Conservation (phyloP, 1,140 invertebrate species). For the Macrocentrus cingulum region DNA sequence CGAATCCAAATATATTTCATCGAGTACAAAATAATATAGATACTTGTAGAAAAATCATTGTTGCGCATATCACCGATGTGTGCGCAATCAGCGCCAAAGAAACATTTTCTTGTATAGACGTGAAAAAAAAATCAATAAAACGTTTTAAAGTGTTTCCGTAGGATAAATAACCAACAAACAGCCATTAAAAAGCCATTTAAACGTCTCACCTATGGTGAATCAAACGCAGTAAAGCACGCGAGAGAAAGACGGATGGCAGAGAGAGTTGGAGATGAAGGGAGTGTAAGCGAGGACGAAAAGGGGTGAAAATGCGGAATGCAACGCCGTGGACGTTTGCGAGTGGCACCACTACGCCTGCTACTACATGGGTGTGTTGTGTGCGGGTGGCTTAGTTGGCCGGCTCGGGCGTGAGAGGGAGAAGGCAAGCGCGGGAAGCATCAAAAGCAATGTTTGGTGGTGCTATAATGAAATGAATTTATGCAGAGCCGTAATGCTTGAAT, state of each 20-base stretch:
- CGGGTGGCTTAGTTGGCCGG: slow-evolving; percentile 47
- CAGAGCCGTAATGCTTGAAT: slow-evolving; percentile 67
- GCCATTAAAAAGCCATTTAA: too few relatives aligned
- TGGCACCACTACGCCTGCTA: slow-evolving; percentile 36
- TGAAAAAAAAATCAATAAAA: too few relatives aligned
- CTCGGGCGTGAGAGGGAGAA: not conserved
- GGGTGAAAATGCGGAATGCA: slow-evolving; percentile 41
- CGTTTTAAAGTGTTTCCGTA: too few relatives aligned
- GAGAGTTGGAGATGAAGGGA: not conserved
- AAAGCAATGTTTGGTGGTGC: slow-evolving; percentile 66
- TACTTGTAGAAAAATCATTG: too few relatives aligned
- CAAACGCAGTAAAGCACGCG: too few relatives aligned
- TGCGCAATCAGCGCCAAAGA: too few relatives aligned
- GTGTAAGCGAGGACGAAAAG: slow-evolving; percentile 31
- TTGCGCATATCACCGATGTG: too few relatives aligned
- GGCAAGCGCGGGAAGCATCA: slow-evolving; percentile 50
- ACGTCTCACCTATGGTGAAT: too few relatives aligned
- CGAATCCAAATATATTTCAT: too few relatives aligned
- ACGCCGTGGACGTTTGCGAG: slow-evolving; percentile 44
- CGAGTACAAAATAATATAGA: too few relatives aligned
- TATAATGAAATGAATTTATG: slow-evolving; percentile 69
- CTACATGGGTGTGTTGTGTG: slow-evolving; percentile 30
- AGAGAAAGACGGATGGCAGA: not conserved
- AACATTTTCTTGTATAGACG: too few relatives aligned
- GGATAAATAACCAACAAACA: too few relatives aligned